A percentile compares a stretch with the other conserved stretches of the same genome.
These are phyloP conservation scores for Melieria crassipennis DNA, from an alignment of 2,888 invertebrate genomes.

Conservation along the genomic window DNA sequence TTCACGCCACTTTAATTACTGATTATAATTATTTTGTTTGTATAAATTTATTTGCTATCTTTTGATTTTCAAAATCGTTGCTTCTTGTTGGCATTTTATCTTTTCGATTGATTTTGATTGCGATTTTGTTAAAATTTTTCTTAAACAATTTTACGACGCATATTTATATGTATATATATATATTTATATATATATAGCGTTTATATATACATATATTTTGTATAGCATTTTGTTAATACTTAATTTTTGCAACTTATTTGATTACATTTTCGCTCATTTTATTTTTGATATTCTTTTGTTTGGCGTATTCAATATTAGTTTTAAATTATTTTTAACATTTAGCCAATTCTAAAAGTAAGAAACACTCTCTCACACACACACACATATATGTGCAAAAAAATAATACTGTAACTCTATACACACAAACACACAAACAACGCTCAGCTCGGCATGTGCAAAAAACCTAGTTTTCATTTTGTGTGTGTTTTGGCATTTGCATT, in stretches of 20 bases:
- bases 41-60: too few species aligned
- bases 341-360: constrained; percentile 19
- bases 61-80: too few species aligned
- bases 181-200: constrained; percentile 39
- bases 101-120: neutral
- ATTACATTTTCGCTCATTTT: constrained; percentile 21
- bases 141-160: neutral
- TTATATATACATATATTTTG: constrained; percentile 37
- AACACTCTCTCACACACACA: neutral
- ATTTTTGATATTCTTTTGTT: constrained; percentile 10
- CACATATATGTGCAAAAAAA: neutral
- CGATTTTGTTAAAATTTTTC: constrained; percentile 8
- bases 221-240: constrained; percentile 39
- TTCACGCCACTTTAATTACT: too few species aligned
- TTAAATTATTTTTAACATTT: constrained; percentile 18
- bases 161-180: constrained; percentile 2
- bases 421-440: neutral
- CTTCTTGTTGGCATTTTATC: too few species aligned
- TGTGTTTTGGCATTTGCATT: constrained; percentile 1
- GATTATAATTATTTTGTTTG: too few species aligned
- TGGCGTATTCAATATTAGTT: constrained; percentile 12
- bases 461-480: constrained; percentile 7
- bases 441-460: too few species aligned
- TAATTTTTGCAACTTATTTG: constrained; percentile 14
- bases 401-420: neutral